Percentiles rank a stretch among this genome's conserved stretches.
phyloP scores from a whole-genome alignment of 2,888 invertebrate species.

The Matsumyia berberina region DNA sequence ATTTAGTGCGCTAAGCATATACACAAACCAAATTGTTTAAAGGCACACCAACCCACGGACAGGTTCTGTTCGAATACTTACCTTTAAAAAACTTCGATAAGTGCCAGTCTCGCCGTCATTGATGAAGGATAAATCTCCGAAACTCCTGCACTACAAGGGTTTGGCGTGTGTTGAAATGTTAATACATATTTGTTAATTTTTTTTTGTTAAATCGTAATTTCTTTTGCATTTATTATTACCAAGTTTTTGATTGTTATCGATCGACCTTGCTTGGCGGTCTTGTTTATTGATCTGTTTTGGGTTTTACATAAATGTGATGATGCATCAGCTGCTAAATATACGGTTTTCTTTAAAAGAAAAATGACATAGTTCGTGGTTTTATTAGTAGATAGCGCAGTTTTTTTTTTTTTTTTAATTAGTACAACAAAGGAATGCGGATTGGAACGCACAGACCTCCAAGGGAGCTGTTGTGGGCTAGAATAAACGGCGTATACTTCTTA shows the following conservation, averaged over 20 bases:
- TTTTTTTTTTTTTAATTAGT: too few relatives aligned
- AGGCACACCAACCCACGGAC: too few relatives aligned
- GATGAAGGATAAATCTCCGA: slow-evolving; percentile 77
- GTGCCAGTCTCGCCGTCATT: slow-evolving; percentile 41
- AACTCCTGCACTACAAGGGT: slow-evolving; percentile 77
- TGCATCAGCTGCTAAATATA: slow-evolving; percentile 68
- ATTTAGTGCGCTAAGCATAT: slow-evolving; percentile 77
- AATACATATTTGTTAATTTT: background rate
- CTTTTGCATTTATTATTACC: slow-evolving; percentile 73
- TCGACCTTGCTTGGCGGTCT: slow-evolving; percentile 49
- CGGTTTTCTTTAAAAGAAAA: slow-evolving; percentile 68
- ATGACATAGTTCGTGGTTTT: background rate
- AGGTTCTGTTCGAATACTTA: slow-evolving; percentile 58
- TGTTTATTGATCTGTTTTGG: slow-evolving; percentile 58
- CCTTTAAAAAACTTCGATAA: slow-evolving; percentile 65
- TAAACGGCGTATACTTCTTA: too few relatives aligned
- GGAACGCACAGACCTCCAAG: too few relatives aligned
- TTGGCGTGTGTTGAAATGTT: background rate
- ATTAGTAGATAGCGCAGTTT: background rate
- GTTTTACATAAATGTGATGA: slow-evolving; percentile 50
- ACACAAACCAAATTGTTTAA: slow-evolving; percentile 22
- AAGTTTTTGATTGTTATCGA: slow-evolving; percentile 77
- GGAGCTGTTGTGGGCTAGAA: too few relatives aligned
- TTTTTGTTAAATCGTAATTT: too few relatives aligned
- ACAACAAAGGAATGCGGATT: too few relatives aligned